Evolutionary conservation across 2,797 vertebrate species (phyloP).

Genomic region (Mus spretus): DNA sequence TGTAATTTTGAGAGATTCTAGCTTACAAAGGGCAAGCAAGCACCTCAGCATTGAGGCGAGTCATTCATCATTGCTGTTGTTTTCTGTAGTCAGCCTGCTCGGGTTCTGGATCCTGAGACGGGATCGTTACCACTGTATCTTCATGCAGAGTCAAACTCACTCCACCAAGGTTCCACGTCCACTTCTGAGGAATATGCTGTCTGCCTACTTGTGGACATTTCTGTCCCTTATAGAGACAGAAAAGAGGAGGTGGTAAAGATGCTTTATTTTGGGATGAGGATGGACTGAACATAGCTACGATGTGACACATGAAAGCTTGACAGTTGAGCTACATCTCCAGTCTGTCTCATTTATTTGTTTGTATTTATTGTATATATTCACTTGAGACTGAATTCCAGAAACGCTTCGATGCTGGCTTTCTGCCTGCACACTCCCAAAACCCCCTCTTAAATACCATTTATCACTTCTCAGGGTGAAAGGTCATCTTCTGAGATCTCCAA

Average conservation of each 20-base stretch:
- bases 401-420: conserved; percentile 34
- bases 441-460: conserved; percentile 35
- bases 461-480: conserved; percentile 64
- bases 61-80: background rate
- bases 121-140: background rate
- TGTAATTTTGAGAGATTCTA: conserved; percentile 61
- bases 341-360: background rate
- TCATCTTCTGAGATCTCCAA: conserved; percentile 10
- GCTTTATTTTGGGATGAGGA: background rate
- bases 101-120: background rate
- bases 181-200: background rate
- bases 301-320: background rate
- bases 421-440: background rate
- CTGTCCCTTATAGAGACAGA: background rate
- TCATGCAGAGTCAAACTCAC: background rate
- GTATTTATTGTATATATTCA: background rate
- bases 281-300: background rate
- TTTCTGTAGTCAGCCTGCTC: background rate
- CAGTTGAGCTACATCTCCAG: background rate
- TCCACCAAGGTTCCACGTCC: background rate
- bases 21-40: conserved; percentile 30
- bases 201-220: background rate
- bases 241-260: background rate
- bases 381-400: background rate
- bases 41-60: conserved; percentile 7